Evolutionary conservation across 2,113 vertebrate genomes (phyloP), one percentile per base, ranked within the genome.

Genomic region (Chroicocephalus ridibundus): DNA sequence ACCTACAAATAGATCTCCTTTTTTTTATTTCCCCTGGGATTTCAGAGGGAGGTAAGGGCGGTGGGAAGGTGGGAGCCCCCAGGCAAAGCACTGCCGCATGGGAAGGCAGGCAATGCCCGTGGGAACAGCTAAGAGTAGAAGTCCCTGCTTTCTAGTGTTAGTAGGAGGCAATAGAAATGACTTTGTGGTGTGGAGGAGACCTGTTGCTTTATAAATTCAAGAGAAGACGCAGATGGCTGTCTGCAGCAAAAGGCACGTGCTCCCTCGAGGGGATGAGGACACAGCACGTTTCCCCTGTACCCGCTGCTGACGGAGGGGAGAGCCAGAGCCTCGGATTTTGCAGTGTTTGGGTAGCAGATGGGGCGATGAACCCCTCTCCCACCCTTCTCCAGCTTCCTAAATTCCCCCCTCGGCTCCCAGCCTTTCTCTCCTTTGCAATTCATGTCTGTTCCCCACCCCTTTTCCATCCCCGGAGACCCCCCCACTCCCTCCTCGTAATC

Each of bases 251-350:
- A 27, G 58, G 27, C n/a, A 55, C 22, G 13, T 11, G 26, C 8
- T 55, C 14, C 26, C 34, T 8, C 0, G 5, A 40, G 14, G 44
- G 25, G 27, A 6, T 13, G 44, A 47, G 14, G 46, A 40, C 38
- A 66, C 12, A 83, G 21, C 47, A 57, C 0, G 0, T 44, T 42
- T 24, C 27, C 11, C 13, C 61, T 7, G 10, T 42, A 42, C 13
- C 14, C 5, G 4, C 26, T 22, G 31, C 29, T 57, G 42, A 18
- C 10, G 2, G 17, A 62, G 31, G 24, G 34, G 47, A 76, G n/a
- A 60, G 9, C 10, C 36, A 42, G 17, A 49, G 10, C 40, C n/a
- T 72, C 1, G 3, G 42, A 38, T 29, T 47, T 42, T 9, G 24
- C 9, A 42, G 76, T 1, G 0, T 66, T 57, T 70, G 18, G 69